Base-by-base conservation (phyloP, 2,888 invertebrate species). In the Ophonus ardosiacus region DNA sequence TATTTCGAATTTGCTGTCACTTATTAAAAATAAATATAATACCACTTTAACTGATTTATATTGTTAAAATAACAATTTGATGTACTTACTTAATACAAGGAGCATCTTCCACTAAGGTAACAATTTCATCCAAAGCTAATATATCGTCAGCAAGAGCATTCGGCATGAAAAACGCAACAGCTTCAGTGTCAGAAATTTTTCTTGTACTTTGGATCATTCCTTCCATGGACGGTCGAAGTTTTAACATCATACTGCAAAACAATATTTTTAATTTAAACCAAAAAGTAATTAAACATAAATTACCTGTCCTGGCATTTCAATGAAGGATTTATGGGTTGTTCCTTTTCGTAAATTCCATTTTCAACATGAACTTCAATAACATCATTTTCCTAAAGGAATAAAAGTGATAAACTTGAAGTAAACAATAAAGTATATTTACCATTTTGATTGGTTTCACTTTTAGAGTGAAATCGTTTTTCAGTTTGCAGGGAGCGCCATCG, bases 381-480 rank as follows among this genome's bases (percentile, higher is more conserved):
- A 63, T 84, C 84, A 63, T 65, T 65, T 10, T 84, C 83, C 83
- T 83, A 76, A 38, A 43, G 59, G 38, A 43, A 71, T 71, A 6
- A 71, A 21, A 13, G 8, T 71, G 68, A 7, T 8, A 68, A 68
- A 31, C 0, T 21, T 68, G 10, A 18, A 21, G 18, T 18, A 65
- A 3, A n/a, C 21, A 65, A 65, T 7, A 21, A 8, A n/a, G 15
- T 38, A 56, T 71, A 71, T 38, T 71, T 51, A 51, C 78, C 56
- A 57, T 79, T 85, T 84, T 79, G 21, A 84, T 65, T 24, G 86
- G 80, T 43, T 85, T 86, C 21, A 88, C 81, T n/a, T 51, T 86
- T 6, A 88, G 15, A 15, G 74, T 85, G 10, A 7, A 43, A 31
- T 59, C 24, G 7, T 76, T 76, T 80, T 82, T 57, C n/a, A 87